These are phyloP conservation scores for Rhynchotus rufescens DNA, from an alignment of 2,797 vertebrate species.

Conservation along the genomic window DNA sequence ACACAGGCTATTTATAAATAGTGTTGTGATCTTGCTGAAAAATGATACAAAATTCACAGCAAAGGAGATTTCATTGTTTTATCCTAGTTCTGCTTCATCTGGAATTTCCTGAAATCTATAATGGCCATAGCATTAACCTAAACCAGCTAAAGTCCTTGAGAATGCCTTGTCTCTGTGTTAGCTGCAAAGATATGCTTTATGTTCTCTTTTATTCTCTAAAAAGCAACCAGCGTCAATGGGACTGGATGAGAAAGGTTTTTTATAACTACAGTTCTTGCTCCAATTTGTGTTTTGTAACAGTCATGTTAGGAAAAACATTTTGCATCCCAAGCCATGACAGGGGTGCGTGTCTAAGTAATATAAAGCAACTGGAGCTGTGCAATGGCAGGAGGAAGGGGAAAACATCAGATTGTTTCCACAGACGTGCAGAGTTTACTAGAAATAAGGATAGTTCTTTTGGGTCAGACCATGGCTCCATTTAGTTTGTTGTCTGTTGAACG, in stretches of 20 bases:
- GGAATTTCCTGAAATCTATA: background rate
- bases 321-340: background rate
- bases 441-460: background rate
- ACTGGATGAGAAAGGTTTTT: background rate
- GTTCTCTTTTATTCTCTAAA: conserved; percentile 14
- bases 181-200: background rate
- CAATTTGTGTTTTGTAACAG: background rate
- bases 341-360: background rate
- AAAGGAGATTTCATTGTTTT: background rate
- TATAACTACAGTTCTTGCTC: background rate
- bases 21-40: background rate
- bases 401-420: background rate
- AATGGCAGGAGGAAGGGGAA: conserved; percentile 2
- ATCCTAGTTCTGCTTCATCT: background rate
- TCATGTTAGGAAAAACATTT: conserved; percentile 5
- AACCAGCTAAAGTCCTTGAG: background rate
- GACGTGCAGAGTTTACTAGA: background rate
- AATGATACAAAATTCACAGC: background rate
- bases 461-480: background rate
- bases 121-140: background rate
- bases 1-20: background rate
- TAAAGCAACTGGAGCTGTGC: background rate
- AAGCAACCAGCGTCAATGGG: background rate
- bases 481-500: background rate
- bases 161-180: background rate